phyloP scores from a whole-genome alignment of 64 coral and sea anemone genomes.

The Cladopsammia gracilis region DNA sequence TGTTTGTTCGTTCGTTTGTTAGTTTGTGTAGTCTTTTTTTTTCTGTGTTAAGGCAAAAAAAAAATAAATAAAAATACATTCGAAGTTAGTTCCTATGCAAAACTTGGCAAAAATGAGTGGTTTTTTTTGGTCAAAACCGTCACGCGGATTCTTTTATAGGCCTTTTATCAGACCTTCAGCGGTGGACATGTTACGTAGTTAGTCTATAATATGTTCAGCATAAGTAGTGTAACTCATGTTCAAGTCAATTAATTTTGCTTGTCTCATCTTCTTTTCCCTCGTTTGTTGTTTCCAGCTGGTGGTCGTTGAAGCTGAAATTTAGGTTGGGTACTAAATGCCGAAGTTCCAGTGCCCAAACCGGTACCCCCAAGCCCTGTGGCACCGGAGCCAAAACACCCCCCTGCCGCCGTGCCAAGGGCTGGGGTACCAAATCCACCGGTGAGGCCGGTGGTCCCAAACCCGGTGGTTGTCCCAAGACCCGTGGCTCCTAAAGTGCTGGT shows the following conservation, averaged over 20 bases:
- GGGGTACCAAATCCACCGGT: slow-evolving; percentile 26
- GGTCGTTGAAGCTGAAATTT: slow-evolving; percentile 76
- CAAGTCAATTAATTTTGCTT: background rate
- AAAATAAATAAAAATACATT: no score
- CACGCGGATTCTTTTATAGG: no score
- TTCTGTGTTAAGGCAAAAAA: no score
- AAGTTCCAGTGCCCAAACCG: slow-evolving; percentile 29
- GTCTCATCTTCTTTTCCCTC: slow-evolving; percentile 72
- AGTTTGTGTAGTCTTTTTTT: no score
- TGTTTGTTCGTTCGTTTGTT: no score
- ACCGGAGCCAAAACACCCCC: slow-evolving; percentile 19
- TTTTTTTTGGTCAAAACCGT: no score
- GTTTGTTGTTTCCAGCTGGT: slow-evolving; percentile 71
- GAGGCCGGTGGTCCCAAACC: background rate
- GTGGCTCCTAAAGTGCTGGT: slow-evolving; percentile 41
- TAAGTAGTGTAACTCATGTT: background rate
- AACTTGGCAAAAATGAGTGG: no score
- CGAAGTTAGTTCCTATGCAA: no score
- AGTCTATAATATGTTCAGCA: background rate
- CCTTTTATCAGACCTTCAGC: no score
- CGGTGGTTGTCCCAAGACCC: slow-evolving; percentile 15
- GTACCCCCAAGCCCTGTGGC: slow-evolving; percentile 48
- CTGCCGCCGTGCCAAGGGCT: background rate
- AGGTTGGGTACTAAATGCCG: slow-evolving; percentile 34
- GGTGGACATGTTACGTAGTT: no score